These are phyloP conservation scores for Xestobium rufovillosum DNA, from an alignment of 2,888 invertebrate species.

Conservation along the genomic window DNA sequence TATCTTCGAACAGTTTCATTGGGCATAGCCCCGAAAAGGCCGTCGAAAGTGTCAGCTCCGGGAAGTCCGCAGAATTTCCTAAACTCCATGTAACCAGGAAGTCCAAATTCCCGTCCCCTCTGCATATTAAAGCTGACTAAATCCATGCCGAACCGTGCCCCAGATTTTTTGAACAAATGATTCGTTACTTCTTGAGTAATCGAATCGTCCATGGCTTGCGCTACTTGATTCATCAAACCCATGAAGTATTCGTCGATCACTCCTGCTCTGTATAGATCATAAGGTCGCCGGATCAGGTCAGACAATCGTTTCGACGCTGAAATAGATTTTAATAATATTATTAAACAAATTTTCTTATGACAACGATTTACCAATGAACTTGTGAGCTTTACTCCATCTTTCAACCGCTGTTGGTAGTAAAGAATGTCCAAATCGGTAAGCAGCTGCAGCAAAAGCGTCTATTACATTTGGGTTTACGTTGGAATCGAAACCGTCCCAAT, in stretches of 20 bases:
- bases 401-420: constrained; percentile 84
- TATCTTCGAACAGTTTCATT: constrained; percentile 80
- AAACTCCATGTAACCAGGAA: constrained; percentile 90
- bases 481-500: constrained; percentile 77
- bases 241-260: constrained; percentile 87
- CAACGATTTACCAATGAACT: constrained; percentile 70
- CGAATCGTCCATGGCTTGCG: constrained; percentile 92
- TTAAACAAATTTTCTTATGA: constrained; percentile 4
- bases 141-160: constrained; percentile 74
- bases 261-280: constrained; percentile 83
- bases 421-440: constrained; percentile 88
- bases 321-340: constrained; percentile 28
- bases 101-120: constrained; percentile 82
- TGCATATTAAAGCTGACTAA: constrained; percentile 91
- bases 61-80: constrained; percentile 84
- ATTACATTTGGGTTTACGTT: constrained; percentile 83
- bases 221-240: constrained; percentile 90
- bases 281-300: constrained; percentile 81
- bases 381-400: constrained; percentile 91
- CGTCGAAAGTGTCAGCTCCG: constrained; percentile 68
- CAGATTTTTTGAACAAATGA: constrained; percentile 79
- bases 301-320: constrained; percentile 81
- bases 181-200: constrained; percentile 87
- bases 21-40: constrained; percentile 79
- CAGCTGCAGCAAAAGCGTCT: constrained; percentile 85